Conservation (phyloP, 2,797 vertebrate genomes). For the Triplophysa bombifrons region DNA sequence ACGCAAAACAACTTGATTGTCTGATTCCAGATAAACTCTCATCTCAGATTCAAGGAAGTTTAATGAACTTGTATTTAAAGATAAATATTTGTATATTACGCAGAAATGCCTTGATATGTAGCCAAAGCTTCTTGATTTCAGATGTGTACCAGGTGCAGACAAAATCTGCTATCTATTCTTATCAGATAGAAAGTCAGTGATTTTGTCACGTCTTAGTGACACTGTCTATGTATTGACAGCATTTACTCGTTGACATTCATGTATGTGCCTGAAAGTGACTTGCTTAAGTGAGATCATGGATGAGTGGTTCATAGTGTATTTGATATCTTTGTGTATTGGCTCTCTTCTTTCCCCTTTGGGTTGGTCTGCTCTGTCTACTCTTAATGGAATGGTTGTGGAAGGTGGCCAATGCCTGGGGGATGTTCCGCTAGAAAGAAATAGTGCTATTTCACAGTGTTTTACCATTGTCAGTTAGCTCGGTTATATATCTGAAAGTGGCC, state of each 20-base stretch:
- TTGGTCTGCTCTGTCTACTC: neutral
- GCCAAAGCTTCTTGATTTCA: neutral
- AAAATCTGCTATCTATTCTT: no score
- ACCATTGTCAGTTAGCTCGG: conserved; percentile 7
- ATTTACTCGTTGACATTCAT: no score
- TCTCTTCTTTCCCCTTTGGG: neutral
- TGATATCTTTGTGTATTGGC: conserved; percentile 11
- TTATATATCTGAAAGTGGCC: conserved; percentile 7
- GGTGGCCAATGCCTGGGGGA: neutral
- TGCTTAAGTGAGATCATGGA: neutral
- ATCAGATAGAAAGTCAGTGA: no score
- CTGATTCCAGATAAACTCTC: conserved; percentile 22
- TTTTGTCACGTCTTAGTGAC: no score
- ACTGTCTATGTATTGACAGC: no score
- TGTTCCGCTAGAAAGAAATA: neutral
- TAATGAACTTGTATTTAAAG: conserved; percentile 36
- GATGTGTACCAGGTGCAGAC: no score
- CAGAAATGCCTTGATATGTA: no score
- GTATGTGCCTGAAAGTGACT: neutral
- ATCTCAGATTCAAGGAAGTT: conserved; percentile 17
- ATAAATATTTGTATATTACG: no score
- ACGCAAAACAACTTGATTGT: neutral
- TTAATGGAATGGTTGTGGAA: conserved; percentile 8
- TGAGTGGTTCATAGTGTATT: conserved; percentile 1
- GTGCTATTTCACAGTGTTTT: neutral